A percentile compares a stretch with the other conserved stretches of the same genome.
These are phyloP conservation scores for Nemopilema nomurai DNA, from an alignment of 30 jellyfish, hydroid and myxozoan species.

Conservation along the genomic window DNA sequence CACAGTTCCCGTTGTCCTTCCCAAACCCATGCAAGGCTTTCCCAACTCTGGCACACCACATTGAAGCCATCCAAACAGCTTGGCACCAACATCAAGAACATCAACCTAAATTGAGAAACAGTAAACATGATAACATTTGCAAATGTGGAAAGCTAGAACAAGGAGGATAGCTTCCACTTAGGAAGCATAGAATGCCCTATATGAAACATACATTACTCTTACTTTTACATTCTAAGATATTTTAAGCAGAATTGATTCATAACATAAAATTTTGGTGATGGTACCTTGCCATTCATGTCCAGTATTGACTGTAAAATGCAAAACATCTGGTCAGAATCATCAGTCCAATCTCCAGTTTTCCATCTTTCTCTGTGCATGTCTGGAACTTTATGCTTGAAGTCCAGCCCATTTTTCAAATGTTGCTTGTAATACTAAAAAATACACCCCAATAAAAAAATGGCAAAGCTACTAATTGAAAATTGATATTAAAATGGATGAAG, in stretches of 20 bases:
- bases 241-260: neutral
- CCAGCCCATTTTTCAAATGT: constrained; percentile 43
- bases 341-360: constrained; percentile 91
- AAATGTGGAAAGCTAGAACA: neutral
- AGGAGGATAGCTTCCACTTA: neutral
- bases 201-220: neutral
- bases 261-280: too few species aligned
- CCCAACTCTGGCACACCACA: constrained; percentile 80
- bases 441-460: neutral
- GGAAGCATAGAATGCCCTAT: neutral
- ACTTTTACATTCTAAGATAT: neutral
- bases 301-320: constrained; percentile 63
- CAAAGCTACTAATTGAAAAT: neutral
- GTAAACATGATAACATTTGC: too few species aligned
- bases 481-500: neutral
- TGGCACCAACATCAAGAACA: constrained; percentile 55
- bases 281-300: constrained; percentile 73
- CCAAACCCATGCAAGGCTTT: constrained; percentile 86
- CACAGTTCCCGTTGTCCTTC: constrained; percentile 65
- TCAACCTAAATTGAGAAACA: constrained; percentile 12
- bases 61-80: constrained; percentile 56
- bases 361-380: constrained; percentile 80
- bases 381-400: constrained; percentile 63
- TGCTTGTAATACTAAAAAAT: constrained; percentile 58
- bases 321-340: constrained; percentile 88